These are phyloP conservation scores for Sebastes flavidus DNA, from an alignment of 2,797 vertebrate species.

Conservation along the genomic window DNA sequence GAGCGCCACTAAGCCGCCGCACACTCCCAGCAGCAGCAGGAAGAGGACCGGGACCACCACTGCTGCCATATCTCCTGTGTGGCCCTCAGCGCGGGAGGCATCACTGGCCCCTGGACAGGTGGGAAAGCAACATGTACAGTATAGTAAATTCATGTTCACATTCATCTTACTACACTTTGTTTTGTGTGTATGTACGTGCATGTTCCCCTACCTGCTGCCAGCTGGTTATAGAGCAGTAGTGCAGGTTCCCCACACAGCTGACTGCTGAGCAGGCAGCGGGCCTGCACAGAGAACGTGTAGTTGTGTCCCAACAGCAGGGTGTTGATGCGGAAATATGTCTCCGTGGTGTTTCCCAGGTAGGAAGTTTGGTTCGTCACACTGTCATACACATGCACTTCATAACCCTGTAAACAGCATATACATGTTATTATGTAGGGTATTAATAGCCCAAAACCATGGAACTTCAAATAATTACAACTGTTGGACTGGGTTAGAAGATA, in stretches of 20 bases:
- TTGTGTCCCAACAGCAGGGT: conserved; percentile 92
- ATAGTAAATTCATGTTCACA: not conserved
- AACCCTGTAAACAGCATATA: conserved; percentile 82
- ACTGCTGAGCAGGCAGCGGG: conserved; percentile 87
- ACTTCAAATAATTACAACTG: too few species aligned
- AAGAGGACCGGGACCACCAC: conserved; percentile 95
- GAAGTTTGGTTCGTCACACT: conserved; percentile 87
- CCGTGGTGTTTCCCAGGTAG: conserved; percentile 93
- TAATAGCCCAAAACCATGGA: not conserved
- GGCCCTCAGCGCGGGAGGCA: conserved; percentile 40
- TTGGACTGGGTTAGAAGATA: not conserved
- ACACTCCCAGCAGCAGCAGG: conserved; percentile 90
- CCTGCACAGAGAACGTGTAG: conserved; percentile 95
- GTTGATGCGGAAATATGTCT: conserved; percentile 92
- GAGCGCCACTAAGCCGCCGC: conserved; percentile 86
- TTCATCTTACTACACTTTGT: not conserved
- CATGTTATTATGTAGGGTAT: not conserved
- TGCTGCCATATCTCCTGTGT: conserved; percentile 85
- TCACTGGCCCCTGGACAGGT: conserved; percentile 72
- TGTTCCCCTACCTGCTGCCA: conserved; percentile 77
- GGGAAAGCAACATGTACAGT: not conserved
- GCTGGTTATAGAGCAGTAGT: conserved; percentile 87
- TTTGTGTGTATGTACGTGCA: not conserved
- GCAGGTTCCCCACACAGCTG: conserved; percentile 95
- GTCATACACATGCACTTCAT: conserved; percentile 93